Conservation (phyloP, 2,888 invertebrate genomes). For the Scaptodrosophila latifasciaeformis region DNA sequence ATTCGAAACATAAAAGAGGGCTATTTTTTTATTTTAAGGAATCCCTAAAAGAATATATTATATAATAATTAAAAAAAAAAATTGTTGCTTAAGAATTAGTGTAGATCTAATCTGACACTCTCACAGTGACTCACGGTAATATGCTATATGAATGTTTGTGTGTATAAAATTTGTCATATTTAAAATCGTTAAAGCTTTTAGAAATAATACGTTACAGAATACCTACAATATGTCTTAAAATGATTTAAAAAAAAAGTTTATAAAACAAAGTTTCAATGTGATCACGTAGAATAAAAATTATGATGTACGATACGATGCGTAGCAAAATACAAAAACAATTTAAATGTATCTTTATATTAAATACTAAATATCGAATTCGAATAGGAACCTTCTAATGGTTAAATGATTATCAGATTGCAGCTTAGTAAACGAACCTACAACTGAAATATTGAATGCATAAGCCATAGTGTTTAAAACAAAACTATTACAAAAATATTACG, state of each 20-base stretch:
- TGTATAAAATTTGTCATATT: no score
- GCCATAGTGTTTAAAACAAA: slow-evolving; percentile 5
- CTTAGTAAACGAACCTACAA: slow-evolving; percentile 24
- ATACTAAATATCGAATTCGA: slow-evolving; percentile 15
- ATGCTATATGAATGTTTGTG: no score
- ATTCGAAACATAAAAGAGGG: no score
- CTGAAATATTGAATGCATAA: slow-evolving; percentile 12
- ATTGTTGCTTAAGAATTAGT: background rate
- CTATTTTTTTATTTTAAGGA: no score
- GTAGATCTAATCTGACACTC: no score
- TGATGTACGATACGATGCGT: slow-evolving; percentile 48
- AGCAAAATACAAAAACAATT: slow-evolving; percentile 38
- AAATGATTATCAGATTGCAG: slow-evolving; percentile 33
- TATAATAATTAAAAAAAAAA: no score
- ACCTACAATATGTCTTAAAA: background rate
- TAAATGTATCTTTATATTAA: slow-evolving; percentile 4
- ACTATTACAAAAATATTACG: slow-evolving; percentile 7
- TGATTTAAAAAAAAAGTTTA: slow-evolving; percentile 40
- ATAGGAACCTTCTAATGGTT: slow-evolving; percentile 12
- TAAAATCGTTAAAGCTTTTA: background rate
- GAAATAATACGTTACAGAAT: background rate
- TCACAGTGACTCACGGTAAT: no score
- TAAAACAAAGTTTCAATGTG: slow-evolving; percentile 68
- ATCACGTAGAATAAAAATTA: slow-evolving; percentile 60
- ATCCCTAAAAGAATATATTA: no score